Evolutionary conservation across 2,888 invertebrate species (phyloP).

Genomic region (Stegophylla sp.): DNA sequence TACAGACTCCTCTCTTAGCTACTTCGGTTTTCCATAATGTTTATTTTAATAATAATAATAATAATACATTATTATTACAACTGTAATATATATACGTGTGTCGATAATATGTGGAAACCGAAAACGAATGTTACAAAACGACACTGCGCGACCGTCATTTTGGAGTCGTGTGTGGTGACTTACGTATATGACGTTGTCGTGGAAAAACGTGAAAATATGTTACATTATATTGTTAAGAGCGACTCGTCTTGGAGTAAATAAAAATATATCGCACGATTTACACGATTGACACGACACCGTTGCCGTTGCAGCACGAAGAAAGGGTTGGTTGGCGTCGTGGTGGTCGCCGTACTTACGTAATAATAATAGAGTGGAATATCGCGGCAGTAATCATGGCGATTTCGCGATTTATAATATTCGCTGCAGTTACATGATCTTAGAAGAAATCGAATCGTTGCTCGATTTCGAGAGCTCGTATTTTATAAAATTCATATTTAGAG

Average conservation of each 20-base stretch:
- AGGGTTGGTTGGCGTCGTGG: conserved; percentile 7
- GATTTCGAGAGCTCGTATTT: no score
- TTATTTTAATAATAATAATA: no score
- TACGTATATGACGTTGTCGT: conserved; percentile 21
- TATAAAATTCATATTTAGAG: no score
- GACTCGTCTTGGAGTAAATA: not conserved
- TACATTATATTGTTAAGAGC: not conserved
- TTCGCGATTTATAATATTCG: no score
- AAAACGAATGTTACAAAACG: not conserved
- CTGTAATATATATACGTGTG: not conserved
- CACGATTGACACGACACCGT: conserved; percentile 37
- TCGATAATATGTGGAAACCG: not conserved
- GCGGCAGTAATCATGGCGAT: no score
- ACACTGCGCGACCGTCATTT: not conserved
- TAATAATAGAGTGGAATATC: no score
- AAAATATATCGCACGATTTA: conserved; percentile 47
- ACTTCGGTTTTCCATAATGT: no score
- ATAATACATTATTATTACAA: not conserved
- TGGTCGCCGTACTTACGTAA: no score
- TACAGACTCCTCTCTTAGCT: no score
- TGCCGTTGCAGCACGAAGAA: conserved; percentile 15
- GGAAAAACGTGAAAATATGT: conserved; percentile 35
- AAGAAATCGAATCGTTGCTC: no score
- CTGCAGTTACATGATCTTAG: no score
- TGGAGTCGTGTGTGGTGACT: conserved; percentile 13